These are phyloP conservation scores for Umimayanthus kanabou DNA, from an alignment of 92 coral and sea anemone genomes.

Conservation along the genomic window DNA sequence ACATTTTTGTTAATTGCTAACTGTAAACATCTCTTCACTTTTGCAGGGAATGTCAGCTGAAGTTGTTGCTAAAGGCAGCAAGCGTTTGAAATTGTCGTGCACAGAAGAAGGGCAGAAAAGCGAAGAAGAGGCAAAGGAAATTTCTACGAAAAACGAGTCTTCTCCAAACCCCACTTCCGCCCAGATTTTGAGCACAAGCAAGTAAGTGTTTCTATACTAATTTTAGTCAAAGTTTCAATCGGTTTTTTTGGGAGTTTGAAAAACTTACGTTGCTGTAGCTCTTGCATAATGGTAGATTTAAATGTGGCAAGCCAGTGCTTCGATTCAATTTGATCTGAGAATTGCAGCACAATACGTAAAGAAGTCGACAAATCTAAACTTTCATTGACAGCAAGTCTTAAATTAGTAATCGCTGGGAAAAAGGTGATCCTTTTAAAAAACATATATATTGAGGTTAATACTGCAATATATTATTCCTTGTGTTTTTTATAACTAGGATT, in stretches of 20 bases:
- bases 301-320: not conserved
- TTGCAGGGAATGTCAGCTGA: conserved; percentile 75
- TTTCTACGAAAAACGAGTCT: conserved; percentile 22
- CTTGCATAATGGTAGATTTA: not conserved
- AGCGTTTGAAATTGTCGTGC: conserved; percentile 72
- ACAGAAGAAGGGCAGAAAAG: conserved; percentile 48
- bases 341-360: no score
- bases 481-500: not conserved
- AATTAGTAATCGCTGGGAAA: not conserved
- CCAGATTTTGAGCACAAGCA: conserved; percentile 4
- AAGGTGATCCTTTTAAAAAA: not conserved
- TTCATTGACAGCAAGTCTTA: conserved; percentile 7
- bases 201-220: conserved; percentile 18
- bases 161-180: conserved; percentile 41
- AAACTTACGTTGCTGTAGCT: not conserved
- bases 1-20: conserved; percentile 43
- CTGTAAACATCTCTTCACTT: conserved; percentile 41
- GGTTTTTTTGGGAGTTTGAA: not conserved
- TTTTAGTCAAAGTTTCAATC: not conserved
- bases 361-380: not conserved
- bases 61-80: conserved; percentile 68
- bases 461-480: not conserved
- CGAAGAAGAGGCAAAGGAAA: conserved; percentile 29
- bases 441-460: no score
- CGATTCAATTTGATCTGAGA: no score